phyloP scores from a whole-genome alignment of 2,113 vertebrate species.

The Onychostoma macrolepis region DNA sequence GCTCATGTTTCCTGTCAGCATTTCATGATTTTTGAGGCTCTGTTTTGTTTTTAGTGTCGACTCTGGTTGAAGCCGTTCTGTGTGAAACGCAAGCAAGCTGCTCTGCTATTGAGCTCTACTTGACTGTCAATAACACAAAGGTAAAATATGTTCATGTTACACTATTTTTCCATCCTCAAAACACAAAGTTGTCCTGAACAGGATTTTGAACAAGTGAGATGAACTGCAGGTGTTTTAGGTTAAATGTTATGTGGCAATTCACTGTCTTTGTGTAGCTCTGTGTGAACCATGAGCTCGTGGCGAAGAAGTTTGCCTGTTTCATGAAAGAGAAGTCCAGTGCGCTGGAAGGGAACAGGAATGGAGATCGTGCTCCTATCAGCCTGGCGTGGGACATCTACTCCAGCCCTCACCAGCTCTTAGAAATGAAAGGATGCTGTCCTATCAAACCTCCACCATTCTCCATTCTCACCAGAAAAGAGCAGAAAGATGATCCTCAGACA shows the following conservation, averaged over 20 bases:
- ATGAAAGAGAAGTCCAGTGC: constrained; percentile 1
- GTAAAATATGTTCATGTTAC: constrained; percentile 67
- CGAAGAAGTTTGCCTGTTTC: constrained; percentile 86
- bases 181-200: background rate
- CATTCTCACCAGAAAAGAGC: background rate
- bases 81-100: constrained; percentile 73
- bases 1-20: background rate
- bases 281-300: constrained; percentile 89
- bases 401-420: constrained; percentile 33
- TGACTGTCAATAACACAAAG: constrained; percentile 81
- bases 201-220: background rate
- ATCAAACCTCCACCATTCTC: background rate
- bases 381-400: constrained; percentile 60
- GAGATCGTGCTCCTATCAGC: constrained; percentile 57
- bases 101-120: constrained; percentile 83
- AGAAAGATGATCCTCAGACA: background rate
- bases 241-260: background rate
- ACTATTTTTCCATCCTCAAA: too few species aligned
- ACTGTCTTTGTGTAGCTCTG: constrained; percentile 79
- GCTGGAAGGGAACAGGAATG: background rate
- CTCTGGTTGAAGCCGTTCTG: constrained; percentile 78
- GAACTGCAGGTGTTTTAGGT: too few species aligned
- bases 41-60: constrained; percentile 71
- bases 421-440: constrained; percentile 33
- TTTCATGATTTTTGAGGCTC: background rate